phyloP scores from a whole-genome alignment of 2,888 invertebrate genomes.

The Fragum whitleyi region DNA sequence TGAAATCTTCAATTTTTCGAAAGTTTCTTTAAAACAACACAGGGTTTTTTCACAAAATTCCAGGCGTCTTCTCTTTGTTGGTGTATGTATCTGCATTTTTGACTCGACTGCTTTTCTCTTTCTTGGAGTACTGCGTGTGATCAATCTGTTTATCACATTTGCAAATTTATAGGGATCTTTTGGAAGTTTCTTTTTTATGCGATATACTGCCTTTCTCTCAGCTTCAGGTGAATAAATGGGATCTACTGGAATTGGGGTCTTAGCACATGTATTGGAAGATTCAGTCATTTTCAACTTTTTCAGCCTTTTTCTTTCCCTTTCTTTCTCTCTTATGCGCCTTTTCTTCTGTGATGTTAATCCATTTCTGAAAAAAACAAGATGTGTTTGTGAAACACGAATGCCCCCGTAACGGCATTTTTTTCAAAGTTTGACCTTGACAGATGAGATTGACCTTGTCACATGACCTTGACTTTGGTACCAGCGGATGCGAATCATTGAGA shows the following conservation, averaged over 20 bases:
- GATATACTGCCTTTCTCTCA: conserved; percentile 37
- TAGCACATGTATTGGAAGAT: neutral
- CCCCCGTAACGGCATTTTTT: too few species aligned
- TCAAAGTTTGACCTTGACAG: too few species aligned
- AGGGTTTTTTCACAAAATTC: conserved; percentile 4
- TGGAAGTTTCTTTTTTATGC: conserved; percentile 38
- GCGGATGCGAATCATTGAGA: too few species aligned
- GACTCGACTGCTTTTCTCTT: conserved; percentile 23
- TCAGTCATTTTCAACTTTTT: neutral
- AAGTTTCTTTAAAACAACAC: conserved; percentile 13
- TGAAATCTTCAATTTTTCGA: neutral
- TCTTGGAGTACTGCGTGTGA: conserved; percentile 33
- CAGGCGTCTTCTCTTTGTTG: conserved; percentile 18
- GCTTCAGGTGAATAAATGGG: conserved; percentile 24
- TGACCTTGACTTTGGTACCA: too few species aligned
- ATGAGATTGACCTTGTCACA: too few species aligned
- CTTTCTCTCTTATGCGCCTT: conserved; percentile 23
- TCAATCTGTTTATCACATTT: conserved; percentile 28
- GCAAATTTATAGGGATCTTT: conserved; percentile 42
- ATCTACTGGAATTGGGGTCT: neutral
- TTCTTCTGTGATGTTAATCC: conserved; percentile 18
- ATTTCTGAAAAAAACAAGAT: conserved; percentile 11
- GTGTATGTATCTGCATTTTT: neutral
- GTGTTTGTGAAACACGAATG: too few species aligned
- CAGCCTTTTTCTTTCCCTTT: neutral